These are phyloP conservation scores for Yoshiicerus persimilis DNA, from an alignment of 1,140 invertebrate genomes.

Conservation along the genomic window DNA sequence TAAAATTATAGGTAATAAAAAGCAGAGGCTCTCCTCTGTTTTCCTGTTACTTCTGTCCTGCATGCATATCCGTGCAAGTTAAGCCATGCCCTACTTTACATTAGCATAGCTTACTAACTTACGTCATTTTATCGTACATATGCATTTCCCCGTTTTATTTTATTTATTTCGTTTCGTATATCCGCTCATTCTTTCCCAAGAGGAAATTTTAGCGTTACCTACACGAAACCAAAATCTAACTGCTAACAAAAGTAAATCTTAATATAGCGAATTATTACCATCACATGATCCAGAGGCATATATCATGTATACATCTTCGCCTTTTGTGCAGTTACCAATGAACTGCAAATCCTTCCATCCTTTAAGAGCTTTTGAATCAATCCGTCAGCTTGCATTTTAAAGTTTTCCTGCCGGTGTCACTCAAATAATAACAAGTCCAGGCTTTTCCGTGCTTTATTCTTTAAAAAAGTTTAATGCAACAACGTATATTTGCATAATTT, in stretches of 20 bases:
- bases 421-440: not conserved
- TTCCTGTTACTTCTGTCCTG: not conserved
- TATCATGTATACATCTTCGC: not conserved
- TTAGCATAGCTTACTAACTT: not conserved
- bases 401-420: not conserved
- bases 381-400: not conserved
- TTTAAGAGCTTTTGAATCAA: not conserved
- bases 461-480: not conserved
- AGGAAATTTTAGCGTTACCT: not conserved
- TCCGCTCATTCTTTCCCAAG: not conserved
- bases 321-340: not conserved
- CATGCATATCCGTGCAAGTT: not conserved
- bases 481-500: not conserved
- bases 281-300: not conserved
- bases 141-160: not conserved
- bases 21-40: not conserved
- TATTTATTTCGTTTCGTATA: not conserved
- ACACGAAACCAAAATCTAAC: not conserved
- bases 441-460: not conserved
- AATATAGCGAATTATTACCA: not conserved
- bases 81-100: slow-evolving; percentile 1
- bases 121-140: not conserved
- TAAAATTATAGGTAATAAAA: slow-evolving; percentile 17
- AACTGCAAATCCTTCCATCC: not conserved
- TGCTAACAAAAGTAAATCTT: not conserved